Conservation (phyloP, 1,140 invertebrate genomes). For the Leptinotarsa texana region DNA sequence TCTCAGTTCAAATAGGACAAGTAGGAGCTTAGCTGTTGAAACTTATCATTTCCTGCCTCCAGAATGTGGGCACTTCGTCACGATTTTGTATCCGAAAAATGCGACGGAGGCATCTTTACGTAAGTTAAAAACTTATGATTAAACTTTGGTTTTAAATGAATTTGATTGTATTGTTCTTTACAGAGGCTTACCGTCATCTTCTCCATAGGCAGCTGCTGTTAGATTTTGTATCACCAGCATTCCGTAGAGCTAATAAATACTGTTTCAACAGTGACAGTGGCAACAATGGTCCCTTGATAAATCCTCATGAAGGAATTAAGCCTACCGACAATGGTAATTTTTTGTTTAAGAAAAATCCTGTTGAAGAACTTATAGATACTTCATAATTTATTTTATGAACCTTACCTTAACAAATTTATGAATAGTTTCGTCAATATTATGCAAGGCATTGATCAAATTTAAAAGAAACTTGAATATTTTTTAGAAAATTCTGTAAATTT, state of each 20-base stretch:
- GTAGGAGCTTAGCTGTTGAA: slow-evolving; percentile 56
- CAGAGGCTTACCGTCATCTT: slow-evolving; percentile 63
- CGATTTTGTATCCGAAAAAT: slow-evolving; percentile 69
- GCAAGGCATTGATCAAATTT: too few species aligned
- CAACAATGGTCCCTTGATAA: slow-evolving; percentile 64
- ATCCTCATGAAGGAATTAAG: slow-evolving; percentile 66
- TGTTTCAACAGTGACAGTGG: slow-evolving; percentile 60
- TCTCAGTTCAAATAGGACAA: slow-evolving; percentile 24
- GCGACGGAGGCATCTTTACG: slow-evolving; percentile 62
- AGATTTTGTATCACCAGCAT: slow-evolving; percentile 68
- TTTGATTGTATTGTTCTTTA: background rate
- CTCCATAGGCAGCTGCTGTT: slow-evolving; percentile 74
- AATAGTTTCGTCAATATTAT: too few species aligned
- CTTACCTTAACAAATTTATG: too few species aligned
- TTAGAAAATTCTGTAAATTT: too few species aligned
- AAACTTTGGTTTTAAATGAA: too few species aligned
- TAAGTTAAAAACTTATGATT: slow-evolving; percentile 27
- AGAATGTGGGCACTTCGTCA: slow-evolving; percentile 74
- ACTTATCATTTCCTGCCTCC: slow-evolving; percentile 67
- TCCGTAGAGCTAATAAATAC: slow-evolving; percentile 71
- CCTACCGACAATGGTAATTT: slow-evolving; percentile 45
- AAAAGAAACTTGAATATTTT: too few species aligned
- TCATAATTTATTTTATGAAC: too few species aligned
- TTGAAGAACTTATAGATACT: too few species aligned
- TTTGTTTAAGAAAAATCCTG: too few species aligned